phyloP scores from a whole-genome alignment of 1,140 invertebrate species.

The Meloidogyne chitwoodi region DNA sequence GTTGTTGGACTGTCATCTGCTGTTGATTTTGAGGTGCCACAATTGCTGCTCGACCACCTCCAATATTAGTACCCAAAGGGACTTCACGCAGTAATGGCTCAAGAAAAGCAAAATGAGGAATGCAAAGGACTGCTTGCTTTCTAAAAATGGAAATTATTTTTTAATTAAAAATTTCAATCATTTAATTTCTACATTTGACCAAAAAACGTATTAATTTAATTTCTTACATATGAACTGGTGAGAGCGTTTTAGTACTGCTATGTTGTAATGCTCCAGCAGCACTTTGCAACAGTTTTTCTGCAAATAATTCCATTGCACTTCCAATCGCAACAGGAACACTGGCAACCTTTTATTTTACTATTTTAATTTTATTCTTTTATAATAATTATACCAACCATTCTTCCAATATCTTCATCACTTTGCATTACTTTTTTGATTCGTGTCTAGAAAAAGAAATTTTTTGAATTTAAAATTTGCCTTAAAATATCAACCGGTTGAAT shows the following conservation, averaged over 20 bases:
- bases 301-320: slow-evolving; percentile 59
- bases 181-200: no score
- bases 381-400: slow-evolving; percentile 42
- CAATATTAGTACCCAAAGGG: slow-evolving; percentile 7
- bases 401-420: slow-evolving; percentile 57
- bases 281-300: slow-evolving; percentile 50
- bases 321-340: slow-evolving; percentile 58
- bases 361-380: not conserved
- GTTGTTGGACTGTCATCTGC: not conserved
- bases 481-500: slow-evolving; percentile 52
- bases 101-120: slow-evolving; percentile 46
- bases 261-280: slow-evolving; percentile 36
- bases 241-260: slow-evolving; percentile 42
- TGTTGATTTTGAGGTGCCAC: not conserved
- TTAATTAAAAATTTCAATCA: no score
- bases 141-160: slow-evolving; percentile 28
- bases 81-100: slow-evolving; percentile 43
- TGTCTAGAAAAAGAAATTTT: slow-evolving; percentile 44
- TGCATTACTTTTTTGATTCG: slow-evolving; percentile 60
- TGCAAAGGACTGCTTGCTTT: slow-evolving; percentile 38
- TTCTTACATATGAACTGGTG: slow-evolving; percentile 53
- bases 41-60: not conserved
- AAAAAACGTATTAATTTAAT: no score
- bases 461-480: not conserved
- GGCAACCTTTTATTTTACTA: slow-evolving; percentile 22